phyloP scores from a whole-genome alignment of 2,888 invertebrate species.

The Galerucella nymphaeae region DNA sequence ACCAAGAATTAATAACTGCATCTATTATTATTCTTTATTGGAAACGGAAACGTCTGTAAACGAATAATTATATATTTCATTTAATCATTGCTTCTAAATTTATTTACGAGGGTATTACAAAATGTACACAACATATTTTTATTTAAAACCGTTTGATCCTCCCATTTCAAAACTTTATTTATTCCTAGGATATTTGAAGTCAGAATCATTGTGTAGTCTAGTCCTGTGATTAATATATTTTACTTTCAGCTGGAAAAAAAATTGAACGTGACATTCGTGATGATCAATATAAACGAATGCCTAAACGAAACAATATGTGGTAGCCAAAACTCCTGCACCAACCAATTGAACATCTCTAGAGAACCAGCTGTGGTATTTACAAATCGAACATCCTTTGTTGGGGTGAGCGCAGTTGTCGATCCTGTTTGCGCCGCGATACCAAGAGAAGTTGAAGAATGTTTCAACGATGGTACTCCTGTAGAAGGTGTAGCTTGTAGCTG shows the following conservation, averaged over 20 bases:
- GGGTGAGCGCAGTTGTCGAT: conserved; percentile 86
- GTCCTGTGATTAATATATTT: too few species aligned
- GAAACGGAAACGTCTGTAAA: not conserved
- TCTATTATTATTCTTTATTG: conserved; percentile 3
- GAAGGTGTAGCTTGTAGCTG: conserved; percentile 80
- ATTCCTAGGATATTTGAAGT: too few species aligned
- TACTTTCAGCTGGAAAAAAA: conserved; percentile 73
- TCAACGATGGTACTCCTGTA: conserved; percentile 68
- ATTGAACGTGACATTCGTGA: conserved; percentile 79
- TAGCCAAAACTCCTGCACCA: conserved; percentile 83
- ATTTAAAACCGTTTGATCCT: too few species aligned
- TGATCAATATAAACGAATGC: conserved; percentile 94
- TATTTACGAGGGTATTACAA: not conserved
- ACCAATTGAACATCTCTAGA: conserved; percentile 74
- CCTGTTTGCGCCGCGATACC: conserved; percentile 76
- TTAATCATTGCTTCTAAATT: conserved; percentile 22
- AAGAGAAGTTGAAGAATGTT: conserved; percentile 51
- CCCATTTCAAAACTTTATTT: too few species aligned
- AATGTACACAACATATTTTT: not conserved
- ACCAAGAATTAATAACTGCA: not conserved
- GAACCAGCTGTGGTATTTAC: conserved; percentile 88
- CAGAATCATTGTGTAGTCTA: too few species aligned
- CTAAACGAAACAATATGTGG: conserved; percentile 77
- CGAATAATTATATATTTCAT: not conserved
- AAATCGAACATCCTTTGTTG: conserved; percentile 93